Evolutionary conservation across 1,140 invertebrate species (phyloP).

Genomic region (Octopus sinensis): DNA sequence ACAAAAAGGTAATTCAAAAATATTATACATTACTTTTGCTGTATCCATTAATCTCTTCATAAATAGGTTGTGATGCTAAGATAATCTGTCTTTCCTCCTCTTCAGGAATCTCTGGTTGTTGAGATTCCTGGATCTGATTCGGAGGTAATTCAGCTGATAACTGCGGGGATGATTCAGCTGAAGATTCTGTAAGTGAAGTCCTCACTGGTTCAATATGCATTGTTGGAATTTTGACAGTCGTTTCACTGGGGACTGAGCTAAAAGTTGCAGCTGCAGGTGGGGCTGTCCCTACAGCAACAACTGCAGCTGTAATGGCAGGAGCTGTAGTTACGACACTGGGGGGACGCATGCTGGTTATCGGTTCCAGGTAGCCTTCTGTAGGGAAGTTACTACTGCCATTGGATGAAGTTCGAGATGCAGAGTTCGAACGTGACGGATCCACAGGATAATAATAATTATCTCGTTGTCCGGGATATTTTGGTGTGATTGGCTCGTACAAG

Average conservation of each 20-base stretch:
- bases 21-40: conserved; percentile 24
- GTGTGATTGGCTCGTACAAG: conserved; percentile 48
- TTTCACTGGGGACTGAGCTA: neutral
- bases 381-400: conserved; percentile 27
- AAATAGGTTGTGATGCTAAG: conserved; percentile 49
- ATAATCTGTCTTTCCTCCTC: conserved; percentile 37
- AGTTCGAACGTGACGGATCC: conserved; percentile 12
- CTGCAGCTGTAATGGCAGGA: neutral
- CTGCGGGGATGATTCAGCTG: conserved; percentile 15
- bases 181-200: conserved; percentile 12
- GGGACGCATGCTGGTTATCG: conserved; percentile 28
- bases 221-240: conserved; percentile 1
- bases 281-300: conserved; percentile 19
- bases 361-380: conserved; percentile 45
- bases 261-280: conserved; percentile 19
- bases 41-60: conserved; percentile 50
- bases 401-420: conserved; percentile 19
- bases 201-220: neutral
- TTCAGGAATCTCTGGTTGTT: conserved; percentile 17
- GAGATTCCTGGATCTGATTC: conserved; percentile 3
- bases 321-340: conserved; percentile 8
- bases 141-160: conserved; percentile 16
- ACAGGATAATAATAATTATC: conserved; percentile 37
- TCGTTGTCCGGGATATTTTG: conserved; percentile 32
- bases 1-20: too few species aligned